A percentile compares a stretch with the other conserved stretches of the same genome.
Evolutionary conservation across 2,113 vertebrate genomes (phyloP).

Genomic region (Ammodytes marinus): DNA sequence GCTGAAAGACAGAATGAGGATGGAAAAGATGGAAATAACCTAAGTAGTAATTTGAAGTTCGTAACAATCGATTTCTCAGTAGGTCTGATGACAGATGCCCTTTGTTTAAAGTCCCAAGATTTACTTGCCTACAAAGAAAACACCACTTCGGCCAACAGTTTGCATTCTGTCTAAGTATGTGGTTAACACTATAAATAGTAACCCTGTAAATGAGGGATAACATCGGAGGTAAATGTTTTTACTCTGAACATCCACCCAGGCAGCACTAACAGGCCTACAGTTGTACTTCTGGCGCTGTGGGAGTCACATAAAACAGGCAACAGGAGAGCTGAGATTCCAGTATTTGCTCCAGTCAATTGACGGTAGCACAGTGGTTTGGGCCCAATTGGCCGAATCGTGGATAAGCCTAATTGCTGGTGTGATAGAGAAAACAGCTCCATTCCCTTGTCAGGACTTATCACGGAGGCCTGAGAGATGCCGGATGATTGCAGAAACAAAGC

Average conservation of each 20-base stretch:
- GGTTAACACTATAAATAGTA: slow-evolving; percentile 46
- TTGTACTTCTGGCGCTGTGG: slow-evolving; percentile 30
- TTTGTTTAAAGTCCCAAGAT: slow-evolving; percentile 31
- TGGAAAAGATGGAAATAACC: slow-evolving; percentile 49
- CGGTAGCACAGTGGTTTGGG: slow-evolving; percentile 65
- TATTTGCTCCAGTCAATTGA: slow-evolving; percentile 73
- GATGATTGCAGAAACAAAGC: slow-evolving; percentile 76
- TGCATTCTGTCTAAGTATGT: slow-evolving; percentile 44
- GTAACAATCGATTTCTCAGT: slow-evolving; percentile 35
- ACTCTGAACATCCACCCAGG: slow-evolving; percentile 20
- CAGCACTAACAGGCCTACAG: slow-evolving; percentile 4
- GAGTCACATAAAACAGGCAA: slow-evolving; percentile 62
- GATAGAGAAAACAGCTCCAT: slow-evolving; percentile 72
- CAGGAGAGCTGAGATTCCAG: slow-evolving; percentile 39
- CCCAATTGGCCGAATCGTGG: slow-evolving; percentile 75
- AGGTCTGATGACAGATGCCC: slow-evolving; percentile 16
- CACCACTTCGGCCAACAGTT: slow-evolving; percentile 17
- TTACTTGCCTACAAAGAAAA: slow-evolving; percentile 30
- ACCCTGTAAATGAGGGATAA: slow-evolving; percentile 51
- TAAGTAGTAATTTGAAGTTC: slow-evolving; percentile 20
- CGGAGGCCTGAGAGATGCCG: slow-evolving; percentile 64
- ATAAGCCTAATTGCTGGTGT: slow-evolving; percentile 78
- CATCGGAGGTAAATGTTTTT: slow-evolving; percentile 59
- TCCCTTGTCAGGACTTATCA: slow-evolving; percentile 73
- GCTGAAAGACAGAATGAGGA: slow-evolving; percentile 24